Evolutionary conservation across 2,888 invertebrate genomes (phyloP).

Genomic region (Xanthorhoe designata): DNA sequence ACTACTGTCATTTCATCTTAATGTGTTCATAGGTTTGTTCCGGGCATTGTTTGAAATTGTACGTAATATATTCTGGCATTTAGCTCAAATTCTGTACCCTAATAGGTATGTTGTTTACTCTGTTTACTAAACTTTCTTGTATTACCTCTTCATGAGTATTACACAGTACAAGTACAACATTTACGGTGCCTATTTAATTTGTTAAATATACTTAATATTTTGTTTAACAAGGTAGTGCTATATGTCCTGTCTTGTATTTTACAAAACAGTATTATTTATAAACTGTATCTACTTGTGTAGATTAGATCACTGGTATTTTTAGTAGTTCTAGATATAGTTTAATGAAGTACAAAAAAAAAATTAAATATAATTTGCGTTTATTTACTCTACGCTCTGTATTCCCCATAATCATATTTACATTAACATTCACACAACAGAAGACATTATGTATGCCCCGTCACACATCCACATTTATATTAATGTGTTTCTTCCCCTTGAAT

Average conservation of each 20-base stretch:
- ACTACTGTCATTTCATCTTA: slow-evolving; percentile 81
- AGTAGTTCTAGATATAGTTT: not conserved
- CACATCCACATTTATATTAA: not conserved
- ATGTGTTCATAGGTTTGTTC: slow-evolving; percentile 67
- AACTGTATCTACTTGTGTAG: too few species aligned
- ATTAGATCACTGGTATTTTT: too few species aligned
- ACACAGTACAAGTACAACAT: not conserved
- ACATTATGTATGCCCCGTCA: not conserved
- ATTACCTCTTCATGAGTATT: not conserved
- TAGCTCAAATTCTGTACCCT: slow-evolving; percentile 71
- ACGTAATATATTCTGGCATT: slow-evolving; percentile 63
- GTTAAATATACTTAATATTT: not conserved
- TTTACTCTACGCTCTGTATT: not conserved
- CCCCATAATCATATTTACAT: not conserved
- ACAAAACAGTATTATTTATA: too few species aligned
- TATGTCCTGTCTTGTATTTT: not conserved
- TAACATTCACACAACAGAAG: not conserved
- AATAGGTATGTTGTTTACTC: slow-evolving; percentile 64
- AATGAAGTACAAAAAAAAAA: not conserved
- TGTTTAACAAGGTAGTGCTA: not conserved
- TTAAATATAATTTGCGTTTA: not conserved
- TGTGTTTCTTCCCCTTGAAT: not conserved
- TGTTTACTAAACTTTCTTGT: slow-evolving; percentile 51
- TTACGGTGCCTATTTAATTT: not conserved
- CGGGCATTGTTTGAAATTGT: slow-evolving; percentile 64